Conservation (phyloP, 2,113 vertebrate species). For the Mus spicilegus region DNA sequence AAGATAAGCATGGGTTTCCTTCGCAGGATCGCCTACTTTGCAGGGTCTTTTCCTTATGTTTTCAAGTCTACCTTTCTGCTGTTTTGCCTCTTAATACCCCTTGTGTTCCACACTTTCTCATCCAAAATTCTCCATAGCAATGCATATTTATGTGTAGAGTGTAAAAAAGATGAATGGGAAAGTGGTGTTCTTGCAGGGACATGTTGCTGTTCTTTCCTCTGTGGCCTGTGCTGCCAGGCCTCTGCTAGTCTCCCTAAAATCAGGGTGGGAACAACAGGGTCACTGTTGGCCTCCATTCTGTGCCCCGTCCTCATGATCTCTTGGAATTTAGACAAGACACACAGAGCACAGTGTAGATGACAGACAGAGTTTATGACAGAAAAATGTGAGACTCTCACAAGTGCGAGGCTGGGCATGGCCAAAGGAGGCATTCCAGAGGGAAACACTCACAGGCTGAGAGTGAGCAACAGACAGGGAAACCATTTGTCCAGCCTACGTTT, state of each 20-base stretch:
- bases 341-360: background rate
- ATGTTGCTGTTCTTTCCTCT: background rate
- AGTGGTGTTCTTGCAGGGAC: background rate
- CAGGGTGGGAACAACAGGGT: background rate
- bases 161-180: background rate
- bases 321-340: background rate
- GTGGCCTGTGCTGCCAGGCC: background rate
- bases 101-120: background rate
- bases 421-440: background rate
- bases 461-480: too few relatives aligned
- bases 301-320: background rate
- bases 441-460: background rate
- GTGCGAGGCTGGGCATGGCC: background rate
- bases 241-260: too few relatives aligned
- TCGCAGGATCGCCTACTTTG: background rate
- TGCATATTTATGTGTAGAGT: background rate
- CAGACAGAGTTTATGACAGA: background rate
- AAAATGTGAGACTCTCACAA: background rate
- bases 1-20: background rate
- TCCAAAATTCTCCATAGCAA: background rate
- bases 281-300: background rate
- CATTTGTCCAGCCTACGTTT: background rate
- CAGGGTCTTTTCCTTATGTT: background rate
- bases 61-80: background rate
- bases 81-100: background rate